A percentile compares a stretch with the other conserved stretches of the same genome.
Evolutionary conservation across 2,113 vertebrate species (phyloP).

Genomic region (Alectura lathami): DNA sequence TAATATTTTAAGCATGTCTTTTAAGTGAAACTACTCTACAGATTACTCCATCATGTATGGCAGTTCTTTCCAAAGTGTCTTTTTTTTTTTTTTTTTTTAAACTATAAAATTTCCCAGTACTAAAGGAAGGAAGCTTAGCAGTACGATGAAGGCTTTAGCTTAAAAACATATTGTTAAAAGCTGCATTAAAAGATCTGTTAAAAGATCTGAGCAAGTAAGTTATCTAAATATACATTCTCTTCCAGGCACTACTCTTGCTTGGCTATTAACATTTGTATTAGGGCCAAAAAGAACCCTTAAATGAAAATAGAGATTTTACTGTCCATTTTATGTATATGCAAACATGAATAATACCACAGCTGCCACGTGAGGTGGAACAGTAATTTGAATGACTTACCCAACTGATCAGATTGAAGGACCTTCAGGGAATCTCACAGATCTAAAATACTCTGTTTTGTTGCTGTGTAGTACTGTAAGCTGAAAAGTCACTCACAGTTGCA

Average conservation of each 20-base stretch:
- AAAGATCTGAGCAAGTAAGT: neutral
- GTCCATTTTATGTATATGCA: neutral
- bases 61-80: neutral
- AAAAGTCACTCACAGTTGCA: neutral
- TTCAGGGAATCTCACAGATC: neutral
- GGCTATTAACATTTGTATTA: neutral
- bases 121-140: neutral
- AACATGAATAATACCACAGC: neutral
- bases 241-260: neutral
- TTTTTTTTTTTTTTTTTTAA: no score
- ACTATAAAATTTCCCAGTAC: neutral
- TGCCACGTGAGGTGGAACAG: neutral
- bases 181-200: no score
- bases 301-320: neutral
- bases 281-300: neutral
- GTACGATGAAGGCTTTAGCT: neutral
- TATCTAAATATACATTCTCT: neutral
- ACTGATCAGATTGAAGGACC: neutral
- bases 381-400: neutral
- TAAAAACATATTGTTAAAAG: neutral
- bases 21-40: slow-evolving; percentile 5
- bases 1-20: neutral
- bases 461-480: neutral
- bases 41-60: neutral
- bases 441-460: neutral